A percentile compares a stretch with the other conserved stretches of the same genome.
Conservation (phyloP, 1,140 invertebrate genomes). For the Solenopsis invicta region DNA sequence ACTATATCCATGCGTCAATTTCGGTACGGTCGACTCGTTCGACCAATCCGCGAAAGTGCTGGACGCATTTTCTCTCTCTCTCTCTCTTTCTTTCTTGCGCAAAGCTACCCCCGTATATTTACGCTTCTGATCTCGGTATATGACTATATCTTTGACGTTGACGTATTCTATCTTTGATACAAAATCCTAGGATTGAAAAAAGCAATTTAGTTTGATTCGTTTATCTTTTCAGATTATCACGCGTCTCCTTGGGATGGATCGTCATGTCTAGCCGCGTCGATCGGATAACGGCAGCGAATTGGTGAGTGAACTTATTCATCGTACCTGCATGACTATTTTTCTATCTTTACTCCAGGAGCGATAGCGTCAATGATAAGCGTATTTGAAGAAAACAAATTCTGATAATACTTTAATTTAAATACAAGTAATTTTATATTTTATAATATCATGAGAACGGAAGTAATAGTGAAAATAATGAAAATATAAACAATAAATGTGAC, state of each 20-base stretch:
- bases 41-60: slow-evolving; percentile 26
- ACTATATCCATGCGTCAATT: slow-evolving; percentile 19
- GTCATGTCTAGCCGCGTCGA: not conserved
- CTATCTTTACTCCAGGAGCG: not conserved
- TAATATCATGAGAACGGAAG: not conserved
- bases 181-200: slow-evolving; percentile 38
- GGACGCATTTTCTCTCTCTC: slow-evolving; percentile 31
- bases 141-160: slow-evolving; percentile 32
- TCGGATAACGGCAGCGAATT: not conserved
- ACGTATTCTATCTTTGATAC: slow-evolving; percentile 15
- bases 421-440: not conserved
- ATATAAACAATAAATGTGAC: not conserved
- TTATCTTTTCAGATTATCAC: slow-evolving; percentile 48
- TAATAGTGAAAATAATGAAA: not conserved
- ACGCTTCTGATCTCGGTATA: slow-evolving; percentile 1
- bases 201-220: slow-evolving; percentile 33
- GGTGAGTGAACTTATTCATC: slow-evolving; percentile 36
- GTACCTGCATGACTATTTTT: not conserved
- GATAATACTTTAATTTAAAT: not conserved
- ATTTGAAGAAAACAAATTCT: not conserved
- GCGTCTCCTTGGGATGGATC: not conserved
- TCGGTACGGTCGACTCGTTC: not conserved
- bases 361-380: not conserved
- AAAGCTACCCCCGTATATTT: slow-evolving; percentile 37
- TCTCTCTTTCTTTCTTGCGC: not conserved